Conservation (phyloP, 1,140 invertebrate genomes). For the Drosophila nannoptera region DNA sequence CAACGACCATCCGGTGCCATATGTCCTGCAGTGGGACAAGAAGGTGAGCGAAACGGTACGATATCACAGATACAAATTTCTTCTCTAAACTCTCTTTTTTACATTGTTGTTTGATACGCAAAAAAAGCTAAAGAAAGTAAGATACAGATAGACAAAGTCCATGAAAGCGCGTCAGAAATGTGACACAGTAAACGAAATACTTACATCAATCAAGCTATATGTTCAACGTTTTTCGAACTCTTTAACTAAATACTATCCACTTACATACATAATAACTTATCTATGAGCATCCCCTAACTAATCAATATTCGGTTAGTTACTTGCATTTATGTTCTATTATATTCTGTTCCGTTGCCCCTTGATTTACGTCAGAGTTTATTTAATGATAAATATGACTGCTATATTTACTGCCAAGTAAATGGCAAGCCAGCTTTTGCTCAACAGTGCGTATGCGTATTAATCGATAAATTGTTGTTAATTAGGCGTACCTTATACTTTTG, state of each 20-base stretch:
- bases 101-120: constrained; percentile 77
- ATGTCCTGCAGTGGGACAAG: constrained; percentile 98
- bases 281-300: constrained; percentile 51
- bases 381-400: constrained; percentile 13
- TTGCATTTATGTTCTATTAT: constrained; percentile 1
- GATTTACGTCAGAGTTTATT: neutral
- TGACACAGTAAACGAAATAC: constrained; percentile 49
- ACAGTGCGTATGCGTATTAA: constrained; percentile 37
- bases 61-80: constrained; percentile 82
- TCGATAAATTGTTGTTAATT: constrained; percentile 6
- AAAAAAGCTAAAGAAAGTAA: constrained; percentile 72
- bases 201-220: constrained; percentile 30
- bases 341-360: constrained; percentile 12
- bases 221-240: constrained; percentile 39
- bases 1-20: constrained; percentile 94
- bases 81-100: constrained; percentile 84
- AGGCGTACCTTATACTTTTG: constrained; percentile 20
- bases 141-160: constrained; percentile 58
- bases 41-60: constrained; percentile 97
- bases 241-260: constrained; percentile 36
- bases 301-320: constrained; percentile 20
- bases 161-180: constrained; percentile 36
- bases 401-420: constrained; percentile 14
- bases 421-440: constrained; percentile 16
- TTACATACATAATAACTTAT: constrained; percentile 35